These are phyloP conservation scores for Condylura cristata DNA, from an alignment of 2,113 vertebrate species.

Conservation along the genomic window DNA sequence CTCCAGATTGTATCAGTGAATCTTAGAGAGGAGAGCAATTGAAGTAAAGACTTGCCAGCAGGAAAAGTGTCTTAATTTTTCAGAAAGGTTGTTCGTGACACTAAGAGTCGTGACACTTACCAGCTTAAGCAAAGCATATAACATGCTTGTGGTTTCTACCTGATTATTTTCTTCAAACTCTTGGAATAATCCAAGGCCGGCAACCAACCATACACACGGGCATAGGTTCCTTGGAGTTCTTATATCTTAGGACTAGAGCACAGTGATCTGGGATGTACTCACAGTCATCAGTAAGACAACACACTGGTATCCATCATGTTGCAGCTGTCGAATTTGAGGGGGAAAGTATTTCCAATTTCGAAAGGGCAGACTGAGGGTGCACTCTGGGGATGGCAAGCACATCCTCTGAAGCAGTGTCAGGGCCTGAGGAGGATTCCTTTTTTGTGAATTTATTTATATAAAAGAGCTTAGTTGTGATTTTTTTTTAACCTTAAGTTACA, in stretches of 20 bases:
- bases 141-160: background rate
- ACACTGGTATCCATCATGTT: background rate
- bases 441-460: background rate
- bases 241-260: background rate
- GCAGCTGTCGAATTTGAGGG: background rate
- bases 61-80: slow-evolving; percentile 22
- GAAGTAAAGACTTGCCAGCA: slow-evolving; percentile 34
- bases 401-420: background rate
- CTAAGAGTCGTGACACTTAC: background rate
- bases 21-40: slow-evolving; percentile 43
- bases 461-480: background rate
- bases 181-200: background rate
- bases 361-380: background rate
- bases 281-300: background rate
- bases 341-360: background rate
- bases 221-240: background rate
- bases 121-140: background rate
- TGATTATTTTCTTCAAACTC: background rate
- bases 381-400: background rate
- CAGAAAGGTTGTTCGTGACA: slow-evolving; percentile 27
- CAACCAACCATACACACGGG: background rate
- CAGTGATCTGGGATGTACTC: background rate
- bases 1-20: background rate
- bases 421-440: background rate
- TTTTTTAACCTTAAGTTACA: background rate